phyloP scores from a whole-genome alignment of 2,113 vertebrate genomes.

The Apteryx owenii region DNA sequence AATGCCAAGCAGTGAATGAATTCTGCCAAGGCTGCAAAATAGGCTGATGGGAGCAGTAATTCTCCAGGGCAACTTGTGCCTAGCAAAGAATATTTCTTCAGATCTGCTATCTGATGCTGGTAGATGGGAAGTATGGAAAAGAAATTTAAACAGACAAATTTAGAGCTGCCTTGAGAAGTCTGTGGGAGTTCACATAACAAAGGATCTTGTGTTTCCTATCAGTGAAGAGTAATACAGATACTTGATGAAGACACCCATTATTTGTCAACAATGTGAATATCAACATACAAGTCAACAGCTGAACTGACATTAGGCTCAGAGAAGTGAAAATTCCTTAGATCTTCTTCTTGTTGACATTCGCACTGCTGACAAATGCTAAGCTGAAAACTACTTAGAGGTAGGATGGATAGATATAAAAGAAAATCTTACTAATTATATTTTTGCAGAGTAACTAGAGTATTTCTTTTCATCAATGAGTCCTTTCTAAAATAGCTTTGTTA shows the following conservation, averaged over 20 bases:
- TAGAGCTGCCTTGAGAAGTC: not conserved
- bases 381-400: not conserved
- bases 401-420: constrained; percentile 3
- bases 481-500: constrained; percentile 3
- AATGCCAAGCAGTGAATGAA: not conserved
- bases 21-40: constrained; percentile 4
- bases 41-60: not conserved
- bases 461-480: constrained; percentile 55
- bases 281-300: not conserved
- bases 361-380: constrained; percentile 10
- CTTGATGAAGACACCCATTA: not conserved
- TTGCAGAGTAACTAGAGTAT: constrained; percentile 40
- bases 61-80: not conserved
- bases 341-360: constrained; percentile 28
- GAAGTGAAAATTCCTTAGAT: constrained; percentile 26
- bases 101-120: not conserved
- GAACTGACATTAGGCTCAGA: constrained; percentile 12
- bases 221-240: not conserved
- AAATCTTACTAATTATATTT: constrained; percentile 46
- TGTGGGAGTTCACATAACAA: not conserved
- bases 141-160: not conserved
- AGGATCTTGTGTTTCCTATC: not conserved
- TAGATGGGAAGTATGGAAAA: not conserved
- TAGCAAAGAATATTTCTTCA: not conserved
- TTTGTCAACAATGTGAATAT: constrained; percentile 13